Percentiles rank a stretch among this genome's conserved stretches.
These are phyloP conservation scores for Plemyria rubiginata DNA, from an alignment of 2,888 invertebrate genomes.

Conservation along the genomic window DNA sequence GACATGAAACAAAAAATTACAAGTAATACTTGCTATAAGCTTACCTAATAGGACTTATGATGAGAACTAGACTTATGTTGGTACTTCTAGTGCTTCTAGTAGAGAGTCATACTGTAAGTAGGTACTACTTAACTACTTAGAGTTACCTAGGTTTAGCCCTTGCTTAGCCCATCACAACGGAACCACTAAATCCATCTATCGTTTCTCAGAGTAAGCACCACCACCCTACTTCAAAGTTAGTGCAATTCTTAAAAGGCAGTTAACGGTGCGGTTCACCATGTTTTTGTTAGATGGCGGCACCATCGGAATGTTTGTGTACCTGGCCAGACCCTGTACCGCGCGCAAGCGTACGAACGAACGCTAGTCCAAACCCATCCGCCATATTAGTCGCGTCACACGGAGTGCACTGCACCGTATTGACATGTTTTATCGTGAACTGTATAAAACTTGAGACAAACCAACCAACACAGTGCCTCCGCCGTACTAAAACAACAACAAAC, in stretches of 20 bases:
- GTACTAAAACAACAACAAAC: slow-evolving; percentile 66
- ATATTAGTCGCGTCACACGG: slow-evolving; percentile 84
- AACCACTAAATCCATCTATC: slow-evolving; percentile 43
- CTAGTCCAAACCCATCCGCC: slow-evolving; percentile 82
- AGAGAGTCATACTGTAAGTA: no score
- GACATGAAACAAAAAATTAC: no score
- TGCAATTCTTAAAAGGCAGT: slow-evolving; percentile 36
- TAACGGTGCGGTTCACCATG: slow-evolving; percentile 45
- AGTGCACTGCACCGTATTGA: slow-evolving; percentile 80
- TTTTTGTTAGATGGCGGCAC: slow-evolving; percentile 59
- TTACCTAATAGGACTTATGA: no score
- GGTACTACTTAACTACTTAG: no score
- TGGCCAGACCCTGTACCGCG: slow-evolving; percentile 54
- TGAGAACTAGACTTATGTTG: no score
- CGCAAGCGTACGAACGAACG: slow-evolving; percentile 69
- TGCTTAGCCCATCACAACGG: no score
- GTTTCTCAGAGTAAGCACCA: slow-evolving; percentile 8
- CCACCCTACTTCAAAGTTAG: background rate
- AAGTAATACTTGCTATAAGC: no score
- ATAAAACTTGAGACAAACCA: slow-evolving; percentile 73
- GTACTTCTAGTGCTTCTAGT: no score
- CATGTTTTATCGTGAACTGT: slow-evolving; percentile 81
- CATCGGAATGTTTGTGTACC: slow-evolving; percentile 67
- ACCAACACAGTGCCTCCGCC: slow-evolving; percentile 68
- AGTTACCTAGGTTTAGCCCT: no score